These are phyloP conservation scores for Delphinus delphis DNA, from an alignment of 2,113 vertebrate species.

Conservation along the genomic window DNA sequence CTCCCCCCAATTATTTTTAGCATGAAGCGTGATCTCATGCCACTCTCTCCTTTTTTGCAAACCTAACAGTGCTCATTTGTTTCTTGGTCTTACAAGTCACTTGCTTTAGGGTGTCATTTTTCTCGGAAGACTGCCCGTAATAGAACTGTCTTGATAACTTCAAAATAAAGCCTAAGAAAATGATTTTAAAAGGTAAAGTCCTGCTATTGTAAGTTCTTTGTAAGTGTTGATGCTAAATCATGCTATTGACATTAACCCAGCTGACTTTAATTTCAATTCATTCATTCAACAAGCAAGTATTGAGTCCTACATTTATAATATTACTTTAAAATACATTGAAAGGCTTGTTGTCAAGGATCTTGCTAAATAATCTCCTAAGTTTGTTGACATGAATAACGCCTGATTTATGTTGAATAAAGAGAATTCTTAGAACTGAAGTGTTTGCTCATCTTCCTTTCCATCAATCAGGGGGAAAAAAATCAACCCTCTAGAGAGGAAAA, in stretches of 20 bases:
- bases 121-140: not conserved
- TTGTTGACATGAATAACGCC: not conserved
- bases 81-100: not conserved
- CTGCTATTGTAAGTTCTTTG: not conserved
- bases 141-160: not conserved
- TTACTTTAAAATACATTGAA: not conserved
- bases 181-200: not conserved
- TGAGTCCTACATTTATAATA: not conserved
- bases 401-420: slow-evolving; percentile 6
- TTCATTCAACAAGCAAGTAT: not conserved
- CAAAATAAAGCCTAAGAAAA: slow-evolving; percentile 29
- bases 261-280: not conserved
- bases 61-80: not conserved
- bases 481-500: not conserved
- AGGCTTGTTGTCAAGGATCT: not conserved
- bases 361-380: not conserved
- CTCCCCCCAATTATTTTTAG: not conserved
- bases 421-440: not conserved
- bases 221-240: not conserved
- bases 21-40: not conserved
- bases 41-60: not conserved
- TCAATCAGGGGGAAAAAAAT: not conserved
- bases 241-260: not conserved
- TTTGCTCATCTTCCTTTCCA: slow-evolving; percentile 1
- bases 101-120: not conserved